Evolutionary conservation across 2,797 vertebrate species (phyloP).

Genomic region (Falco rusticolus): DNA sequence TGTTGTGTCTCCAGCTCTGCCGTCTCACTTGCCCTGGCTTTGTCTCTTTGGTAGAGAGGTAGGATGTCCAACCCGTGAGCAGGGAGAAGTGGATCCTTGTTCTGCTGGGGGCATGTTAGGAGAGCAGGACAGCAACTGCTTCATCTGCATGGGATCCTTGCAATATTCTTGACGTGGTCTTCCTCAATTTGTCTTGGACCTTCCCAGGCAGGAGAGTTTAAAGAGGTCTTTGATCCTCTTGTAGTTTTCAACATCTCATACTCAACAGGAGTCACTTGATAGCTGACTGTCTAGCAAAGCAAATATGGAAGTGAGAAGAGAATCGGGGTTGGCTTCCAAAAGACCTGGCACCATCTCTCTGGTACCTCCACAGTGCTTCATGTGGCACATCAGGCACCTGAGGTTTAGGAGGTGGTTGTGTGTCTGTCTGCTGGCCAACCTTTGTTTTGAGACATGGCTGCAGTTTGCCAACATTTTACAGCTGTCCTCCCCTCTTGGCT

Average conservation of each 20-base stretch:
- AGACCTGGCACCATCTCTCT: not conserved
- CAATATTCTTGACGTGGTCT: not conserved
- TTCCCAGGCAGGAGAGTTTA: not conserved
- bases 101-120: not conserved
- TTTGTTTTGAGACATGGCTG: not conserved
- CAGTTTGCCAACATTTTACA: accelerated
- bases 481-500: not conserved
- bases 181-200: not conserved
- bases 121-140: not conserved
- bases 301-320: not conserved
- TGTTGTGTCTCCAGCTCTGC: not conserved
- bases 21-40: not conserved
- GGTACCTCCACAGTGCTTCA: accelerated
- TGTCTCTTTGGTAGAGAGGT: not conserved
- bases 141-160: not conserved
- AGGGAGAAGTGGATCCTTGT: not conserved
- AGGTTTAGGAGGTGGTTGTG: not conserved
- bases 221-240: not conserved
- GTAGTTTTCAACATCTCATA: not conserved
- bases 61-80: not conserved
- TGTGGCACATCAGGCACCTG: not conserved
- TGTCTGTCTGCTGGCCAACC: not conserved
- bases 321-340: not conserved
- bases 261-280: not conserved
- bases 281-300: not conserved